Conservation (phyloP, 2,797 vertebrate species). For the Labeo calbasu region DNA sequence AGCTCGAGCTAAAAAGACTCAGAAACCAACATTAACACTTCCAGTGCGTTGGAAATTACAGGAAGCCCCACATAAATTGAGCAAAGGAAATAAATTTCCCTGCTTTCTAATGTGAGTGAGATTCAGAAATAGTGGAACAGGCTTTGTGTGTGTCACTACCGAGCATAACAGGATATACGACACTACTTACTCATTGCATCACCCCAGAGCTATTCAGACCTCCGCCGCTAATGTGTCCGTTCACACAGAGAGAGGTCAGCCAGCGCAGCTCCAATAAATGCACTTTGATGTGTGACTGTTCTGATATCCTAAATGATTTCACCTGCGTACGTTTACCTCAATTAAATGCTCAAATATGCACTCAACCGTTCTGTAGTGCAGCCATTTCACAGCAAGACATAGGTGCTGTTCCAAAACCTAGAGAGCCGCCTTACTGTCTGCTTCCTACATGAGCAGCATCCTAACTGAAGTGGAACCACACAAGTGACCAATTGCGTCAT, state of each 20-base stretch:
- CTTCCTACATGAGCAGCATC: neutral
- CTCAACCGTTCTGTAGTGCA: slow-evolving; percentile 18
- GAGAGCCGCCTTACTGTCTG: neutral
- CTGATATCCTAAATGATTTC: slow-evolving; percentile 11
- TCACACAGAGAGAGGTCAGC: slow-evolving; percentile 49
- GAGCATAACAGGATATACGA: slow-evolving; percentile 54
- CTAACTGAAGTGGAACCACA: neutral
- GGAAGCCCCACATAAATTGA: slow-evolving; percentile 28
- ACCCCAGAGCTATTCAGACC: slow-evolving; percentile 51
- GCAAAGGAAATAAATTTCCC: neutral
- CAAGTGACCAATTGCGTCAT: neutral
- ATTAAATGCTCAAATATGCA: slow-evolving; percentile 26
- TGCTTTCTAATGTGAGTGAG: slow-evolving; percentile 10
- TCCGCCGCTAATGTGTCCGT: slow-evolving; percentile 46
- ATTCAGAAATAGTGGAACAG: slow-evolving; percentile 28
- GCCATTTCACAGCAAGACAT: slow-evolving; percentile 24
- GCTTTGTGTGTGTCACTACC: slow-evolving; percentile 35
- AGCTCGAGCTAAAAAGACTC: slow-evolving; percentile 14
- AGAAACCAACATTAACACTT: slow-evolving; percentile 40
- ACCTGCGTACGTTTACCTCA: neutral
- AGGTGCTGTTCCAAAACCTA: slow-evolving; percentile 1
- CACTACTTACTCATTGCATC: slow-evolving; percentile 57
- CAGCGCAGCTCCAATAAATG: slow-evolving; percentile 32
- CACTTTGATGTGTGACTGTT: slow-evolving; percentile 36
- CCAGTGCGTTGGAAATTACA: neutral